Conservation (phyloP, 2,113 vertebrate genomes). For the Eptesicus fuscus region DNA sequence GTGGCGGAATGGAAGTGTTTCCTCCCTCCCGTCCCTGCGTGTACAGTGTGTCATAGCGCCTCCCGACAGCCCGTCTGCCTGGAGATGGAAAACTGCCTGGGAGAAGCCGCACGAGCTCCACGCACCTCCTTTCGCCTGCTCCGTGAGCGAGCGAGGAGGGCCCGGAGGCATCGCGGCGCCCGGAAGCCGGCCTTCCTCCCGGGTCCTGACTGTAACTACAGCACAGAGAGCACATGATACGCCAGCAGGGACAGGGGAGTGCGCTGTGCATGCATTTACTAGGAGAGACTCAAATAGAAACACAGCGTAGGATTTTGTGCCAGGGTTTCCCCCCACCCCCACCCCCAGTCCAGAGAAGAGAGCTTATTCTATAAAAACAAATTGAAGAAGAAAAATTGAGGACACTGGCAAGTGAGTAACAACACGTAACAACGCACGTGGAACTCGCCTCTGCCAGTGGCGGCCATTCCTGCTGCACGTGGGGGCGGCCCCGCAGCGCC, state of each 20-base stretch:
- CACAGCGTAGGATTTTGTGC: conserved; percentile 52
- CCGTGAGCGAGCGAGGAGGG: neutral
- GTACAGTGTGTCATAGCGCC: neutral
- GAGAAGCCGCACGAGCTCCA: neutral
- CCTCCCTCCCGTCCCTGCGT: neutral
- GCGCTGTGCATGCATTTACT: conserved; percentile 48
- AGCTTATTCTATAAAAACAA: conserved; percentile 45
- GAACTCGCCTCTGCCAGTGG: conserved; percentile 39
- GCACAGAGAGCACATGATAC: conserved; percentile 64
- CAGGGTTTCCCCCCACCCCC: neutral
- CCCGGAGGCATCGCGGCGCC: conserved; percentile 20
- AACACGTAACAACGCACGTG: conserved; percentile 29
- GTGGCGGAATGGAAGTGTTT: neutral
- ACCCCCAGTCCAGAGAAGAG: neutral
- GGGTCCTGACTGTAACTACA: conserved; percentile 45
- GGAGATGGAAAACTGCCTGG: conserved; percentile 50
- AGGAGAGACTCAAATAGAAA: conserved; percentile 63
- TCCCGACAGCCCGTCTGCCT: conserved; percentile 42
- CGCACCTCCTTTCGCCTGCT: conserved; percentile 54
- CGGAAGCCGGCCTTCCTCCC: conserved; percentile 37
- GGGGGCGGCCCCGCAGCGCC: neutral
- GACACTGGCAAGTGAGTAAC: conserved; percentile 26
- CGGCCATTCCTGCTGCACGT: conserved; percentile 40
- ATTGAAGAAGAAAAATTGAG: conserved; percentile 65
- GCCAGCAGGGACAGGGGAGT: conserved; percentile 64